Percentiles rank a stretch among this genome's conserved stretches.
Evolutionary conservation across 2,888 invertebrate genomes (phyloP).

Genomic region (Melikaiella ostensackeni): DNA sequence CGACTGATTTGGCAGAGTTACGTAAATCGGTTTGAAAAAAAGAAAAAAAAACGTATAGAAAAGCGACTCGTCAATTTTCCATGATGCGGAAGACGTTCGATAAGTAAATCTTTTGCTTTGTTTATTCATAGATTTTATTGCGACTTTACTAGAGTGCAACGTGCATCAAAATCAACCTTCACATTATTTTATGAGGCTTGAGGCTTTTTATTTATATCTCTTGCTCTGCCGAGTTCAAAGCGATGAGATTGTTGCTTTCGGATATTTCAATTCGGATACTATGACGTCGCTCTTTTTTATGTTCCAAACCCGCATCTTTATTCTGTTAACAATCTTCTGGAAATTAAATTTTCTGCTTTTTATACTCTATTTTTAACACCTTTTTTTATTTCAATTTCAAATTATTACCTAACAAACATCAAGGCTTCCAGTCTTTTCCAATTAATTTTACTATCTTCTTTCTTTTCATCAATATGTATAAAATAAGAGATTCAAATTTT

Average conservation of each 20-base stretch:
- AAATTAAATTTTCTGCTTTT: neutral
- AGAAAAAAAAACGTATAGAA: neutral
- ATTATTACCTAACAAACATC: no score
- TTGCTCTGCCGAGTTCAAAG: conserved; percentile 2
- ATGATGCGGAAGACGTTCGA: conserved; percentile 50
- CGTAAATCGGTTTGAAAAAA: conserved; percentile 49
- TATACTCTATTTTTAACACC: neutral
- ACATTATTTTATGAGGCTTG: conserved; percentile 30
- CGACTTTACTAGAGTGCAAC: neutral
- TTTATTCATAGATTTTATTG: conserved; percentile 20
- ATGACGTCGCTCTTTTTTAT: conserved; percentile 11
- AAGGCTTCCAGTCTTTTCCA: neutral
- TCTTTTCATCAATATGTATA: no score
- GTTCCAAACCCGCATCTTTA: conserved; percentile 3
- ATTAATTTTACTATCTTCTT: no score
- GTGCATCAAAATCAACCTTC: conserved; percentile 12
- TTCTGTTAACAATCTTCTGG: neutral
- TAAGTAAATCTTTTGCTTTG: conserved; percentile 49
- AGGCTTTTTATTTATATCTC: conserved; percentile 34
- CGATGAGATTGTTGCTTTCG: conserved; percentile 9
- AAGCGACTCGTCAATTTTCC: conserved; percentile 17
- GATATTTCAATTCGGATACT: neutral
- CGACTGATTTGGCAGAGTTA: conserved; percentile 43
- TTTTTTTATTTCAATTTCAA: no score
- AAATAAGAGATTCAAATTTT: no score